Evolutionary conservation across 2,888 invertebrate genomes (phyloP).

Genomic region (Antitype chi): DNA sequence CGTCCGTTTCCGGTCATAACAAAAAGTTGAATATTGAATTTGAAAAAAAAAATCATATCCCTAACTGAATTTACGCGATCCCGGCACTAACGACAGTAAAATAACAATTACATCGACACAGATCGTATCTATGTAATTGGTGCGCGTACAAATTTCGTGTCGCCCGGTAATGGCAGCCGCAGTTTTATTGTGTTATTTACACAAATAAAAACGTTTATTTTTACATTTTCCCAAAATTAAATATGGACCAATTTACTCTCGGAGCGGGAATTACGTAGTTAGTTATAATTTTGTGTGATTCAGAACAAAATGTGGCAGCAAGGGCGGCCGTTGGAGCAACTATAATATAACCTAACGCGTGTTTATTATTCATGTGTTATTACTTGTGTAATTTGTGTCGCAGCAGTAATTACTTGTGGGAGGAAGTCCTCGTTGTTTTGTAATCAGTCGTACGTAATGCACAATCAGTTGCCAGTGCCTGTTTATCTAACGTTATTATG

Average conservation of each 20-base stretch:
- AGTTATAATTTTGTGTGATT: constrained; percentile 82
- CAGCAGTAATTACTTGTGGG: constrained; percentile 83
- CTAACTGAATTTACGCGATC: constrained; percentile 90
- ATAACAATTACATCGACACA: constrained; percentile 88
- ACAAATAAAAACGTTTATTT: constrained; percentile 91
- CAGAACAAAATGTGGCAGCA: constrained; percentile 61
- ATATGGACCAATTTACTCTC: constrained; percentile 87
- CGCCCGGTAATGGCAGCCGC: constrained; percentile 82
- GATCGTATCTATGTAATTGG: constrained; percentile 88
- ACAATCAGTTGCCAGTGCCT: constrained; percentile 79
- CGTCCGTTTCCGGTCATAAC: constrained; percentile 85
- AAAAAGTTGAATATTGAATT: constrained; percentile 83
- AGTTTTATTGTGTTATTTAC: constrained; percentile 91
- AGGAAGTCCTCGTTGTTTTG: constrained; percentile 87
- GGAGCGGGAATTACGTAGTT: constrained; percentile 84
- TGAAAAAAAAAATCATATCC: constrained; percentile 84
- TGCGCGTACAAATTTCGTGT: constrained; percentile 84
- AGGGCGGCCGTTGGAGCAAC: constrained; percentile 48
- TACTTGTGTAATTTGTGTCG: constrained; percentile 84
- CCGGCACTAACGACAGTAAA: constrained; percentile 87
- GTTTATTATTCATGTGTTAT: constrained; percentile 83
- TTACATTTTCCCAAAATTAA: constrained; percentile 91
- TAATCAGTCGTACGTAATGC: constrained; percentile 82
- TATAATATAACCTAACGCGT: constrained; percentile 49
- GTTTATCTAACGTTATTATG: constrained; percentile 83